These are phyloP conservation scores for Poeciliopsis paucimaculata DNA, from an alignment of 2,797 vertebrate genomes.

Conservation along the genomic window DNA sequence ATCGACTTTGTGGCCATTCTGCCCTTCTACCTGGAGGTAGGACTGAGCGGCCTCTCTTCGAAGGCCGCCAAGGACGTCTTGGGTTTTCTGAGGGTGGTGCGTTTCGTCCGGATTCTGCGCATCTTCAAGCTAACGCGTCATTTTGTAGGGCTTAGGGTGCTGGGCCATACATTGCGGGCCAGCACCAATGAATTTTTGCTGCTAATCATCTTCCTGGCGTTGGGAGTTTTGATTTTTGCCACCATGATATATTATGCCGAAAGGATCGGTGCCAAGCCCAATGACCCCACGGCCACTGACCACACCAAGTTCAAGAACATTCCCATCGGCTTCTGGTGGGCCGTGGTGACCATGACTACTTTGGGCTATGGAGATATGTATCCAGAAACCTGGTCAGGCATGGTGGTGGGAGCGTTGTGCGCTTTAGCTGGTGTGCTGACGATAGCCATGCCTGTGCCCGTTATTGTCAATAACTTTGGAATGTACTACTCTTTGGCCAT, in stretches of 20 bases:
- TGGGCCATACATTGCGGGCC: conserved; percentile 94
- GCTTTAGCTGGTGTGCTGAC: conserved; percentile 95
- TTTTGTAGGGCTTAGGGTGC: conserved; percentile 93
- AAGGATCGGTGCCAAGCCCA: conserved; percentile 92
- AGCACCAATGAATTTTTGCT: conserved; percentile 98
- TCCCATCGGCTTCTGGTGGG: conserved; percentile 99
- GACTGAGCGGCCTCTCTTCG: conserved; percentile 94
- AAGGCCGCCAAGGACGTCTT: conserved; percentile 97
- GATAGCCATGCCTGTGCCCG: conserved; percentile 99
- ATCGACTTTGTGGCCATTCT: conserved; percentile 98
- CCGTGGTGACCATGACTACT: conserved; percentile 98
- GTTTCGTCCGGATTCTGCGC: conserved; percentile 95
- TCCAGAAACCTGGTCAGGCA: conserved; percentile 97
- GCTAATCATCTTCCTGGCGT: conserved; percentile 96
- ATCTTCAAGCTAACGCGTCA: conserved; percentile 99
- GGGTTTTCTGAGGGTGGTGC: conserved; percentile 97
- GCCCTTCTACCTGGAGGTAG: conserved; percentile 97
- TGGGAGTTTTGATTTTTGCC: conserved; percentile 97
- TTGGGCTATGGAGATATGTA: conserved; percentile 98
- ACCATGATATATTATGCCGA: conserved; percentile 99
- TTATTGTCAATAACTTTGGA: conserved; percentile 99
- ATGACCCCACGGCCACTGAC: conserved; percentile 90
- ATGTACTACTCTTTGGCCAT: conserved; percentile 99
- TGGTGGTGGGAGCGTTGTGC: conserved; percentile 98
- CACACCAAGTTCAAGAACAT: conserved; percentile 99